Percentiles rank a stretch among this genome's conserved stretches.
These are phyloP conservation scores for Drosophila rufa DNA, from an alignment of 1,140 invertebrate species.

Conservation along the genomic window DNA sequence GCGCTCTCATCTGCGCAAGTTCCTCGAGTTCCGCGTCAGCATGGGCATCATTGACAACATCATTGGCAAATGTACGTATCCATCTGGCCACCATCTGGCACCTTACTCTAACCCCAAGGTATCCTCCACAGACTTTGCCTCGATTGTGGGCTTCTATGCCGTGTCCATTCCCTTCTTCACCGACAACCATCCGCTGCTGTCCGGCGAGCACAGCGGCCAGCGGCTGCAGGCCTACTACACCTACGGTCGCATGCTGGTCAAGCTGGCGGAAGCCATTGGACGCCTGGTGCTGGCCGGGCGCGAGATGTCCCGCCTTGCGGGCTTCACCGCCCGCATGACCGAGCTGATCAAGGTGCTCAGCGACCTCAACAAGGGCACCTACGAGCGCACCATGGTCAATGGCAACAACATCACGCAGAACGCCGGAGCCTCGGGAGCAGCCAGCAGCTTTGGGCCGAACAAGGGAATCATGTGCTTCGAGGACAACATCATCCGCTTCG, in stretches of 20 bases:
- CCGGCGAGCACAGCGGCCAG: slow-evolving; percentile 88
- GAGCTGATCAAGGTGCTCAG: slow-evolving; percentile 94
- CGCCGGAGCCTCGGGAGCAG: slow-evolving; percentile 26
- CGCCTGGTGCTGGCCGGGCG: slow-evolving; percentile 96
- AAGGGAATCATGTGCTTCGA: slow-evolving; percentile 93
- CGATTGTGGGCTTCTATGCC: slow-evolving; percentile 97
- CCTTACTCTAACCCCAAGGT: neutral
- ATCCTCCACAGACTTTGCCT: slow-evolving; percentile 92
- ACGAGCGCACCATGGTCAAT: slow-evolving; percentile 94
- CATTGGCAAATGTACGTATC: slow-evolving; percentile 95
- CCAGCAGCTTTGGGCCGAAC: slow-evolving; percentile 87
- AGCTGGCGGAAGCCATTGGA: slow-evolving; percentile 98
- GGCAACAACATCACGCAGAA: slow-evolving; percentile 77
- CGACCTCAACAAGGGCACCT: slow-evolving; percentile 94
- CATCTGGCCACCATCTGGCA: neutral
- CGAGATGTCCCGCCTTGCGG: slow-evolving; percentile 96
- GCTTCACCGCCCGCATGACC: slow-evolving; percentile 95
- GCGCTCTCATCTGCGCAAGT: slow-evolving; percentile 94
- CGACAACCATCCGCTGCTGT: slow-evolving; percentile 88
- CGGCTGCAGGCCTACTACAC: slow-evolving; percentile 96
- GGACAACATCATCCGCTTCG: slow-evolving; percentile 97
- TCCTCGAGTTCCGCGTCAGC: slow-evolving; percentile 95
- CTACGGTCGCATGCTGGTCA: slow-evolving; percentile 98
- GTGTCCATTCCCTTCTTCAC: slow-evolving; percentile 97
- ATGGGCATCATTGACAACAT: slow-evolving; percentile 99